These are phyloP conservation scores for Urosaurus nigricauda DNA, from an alignment of 2,797 vertebrate species.

Conservation along the genomic window DNA sequence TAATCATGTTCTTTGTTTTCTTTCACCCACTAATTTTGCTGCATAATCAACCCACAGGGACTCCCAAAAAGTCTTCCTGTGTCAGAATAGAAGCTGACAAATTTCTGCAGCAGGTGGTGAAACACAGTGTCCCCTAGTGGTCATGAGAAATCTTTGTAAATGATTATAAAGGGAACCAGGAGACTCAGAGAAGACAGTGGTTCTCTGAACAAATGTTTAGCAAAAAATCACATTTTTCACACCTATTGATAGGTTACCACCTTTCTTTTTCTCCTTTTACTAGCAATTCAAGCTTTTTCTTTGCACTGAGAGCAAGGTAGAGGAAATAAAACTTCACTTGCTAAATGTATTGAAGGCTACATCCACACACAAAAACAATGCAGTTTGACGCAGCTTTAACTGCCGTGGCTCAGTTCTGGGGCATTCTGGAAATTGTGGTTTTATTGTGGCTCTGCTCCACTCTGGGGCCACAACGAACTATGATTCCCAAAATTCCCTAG, in stretches of 20 bases:
- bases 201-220: neutral
- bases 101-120: neutral
- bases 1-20: constrained; percentile 29
- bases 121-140: constrained; percentile 10
- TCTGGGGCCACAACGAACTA: too few species aligned
- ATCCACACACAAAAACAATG: too few species aligned
- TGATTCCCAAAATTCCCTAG: too few species aligned
- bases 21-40: constrained; percentile 17
- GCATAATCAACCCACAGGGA: constrained; percentile 32
- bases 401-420: too few species aligned
- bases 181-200: neutral
- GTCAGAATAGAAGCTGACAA: neutral
- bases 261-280: neutral
- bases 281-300: neutral
- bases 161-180: neutral
- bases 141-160: neutral
- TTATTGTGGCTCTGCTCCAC: too few species aligned
- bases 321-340: neutral
- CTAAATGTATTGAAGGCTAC: neutral
- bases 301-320: neutral
- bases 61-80: neutral
- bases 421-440: too few species aligned
- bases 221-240: neutral
- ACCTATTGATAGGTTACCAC: neutral
- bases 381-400: too few species aligned